Base-by-base conservation (phyloP, 2,113 vertebrate species). In the Fukomys damarensis region DNA sequence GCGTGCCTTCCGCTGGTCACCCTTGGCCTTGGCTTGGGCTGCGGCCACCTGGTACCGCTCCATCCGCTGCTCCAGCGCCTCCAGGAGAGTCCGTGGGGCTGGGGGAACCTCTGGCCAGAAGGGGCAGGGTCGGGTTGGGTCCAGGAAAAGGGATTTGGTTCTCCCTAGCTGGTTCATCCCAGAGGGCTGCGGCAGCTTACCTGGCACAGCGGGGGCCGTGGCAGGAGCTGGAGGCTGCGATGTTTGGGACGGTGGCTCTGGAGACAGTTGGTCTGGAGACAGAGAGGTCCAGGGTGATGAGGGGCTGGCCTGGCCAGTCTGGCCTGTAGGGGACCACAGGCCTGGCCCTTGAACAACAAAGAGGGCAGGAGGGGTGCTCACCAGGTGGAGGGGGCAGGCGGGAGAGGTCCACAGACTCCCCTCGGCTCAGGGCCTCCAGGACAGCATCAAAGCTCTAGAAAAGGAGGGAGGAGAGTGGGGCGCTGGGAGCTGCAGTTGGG, bases 1-100 rank as follows among this genome's bases (percentile, higher is more conserved):
- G 46, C 99, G 99, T 0, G 99, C 99, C 96, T 99, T 99, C 16
- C 99, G 99, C 54, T 99, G 99, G 4, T 99, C 99, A 61, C 99
- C 99, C 96, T 99, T 99, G 98, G 97, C 98, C 96, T 99, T 99
- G 87, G 99, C 99, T 81, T 98, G 98, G 80, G 98, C 98, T 19
- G 99, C 98, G 2, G 99, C 99, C 14, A 96, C 95, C 22, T 98
- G 98, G 96, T 99, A 99, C 12, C 98, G 98, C 87, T 99, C 99
- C 99, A 99, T 99, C 85, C 99, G 98, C 98, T 99, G 99, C 98
- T 99, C 99, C 91, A 99, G 97, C 0, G 99, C 99, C 96, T 99
- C 99, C 54, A 98, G 97, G 35, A 99, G 30, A 79, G 98, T 99
- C 70, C 96, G 98, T 0, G 99, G 99, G 49, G 99, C 96, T 2